phyloP scores from a whole-genome alignment of 1,140 invertebrate species.

The Drosophila kohkoa region DNA sequence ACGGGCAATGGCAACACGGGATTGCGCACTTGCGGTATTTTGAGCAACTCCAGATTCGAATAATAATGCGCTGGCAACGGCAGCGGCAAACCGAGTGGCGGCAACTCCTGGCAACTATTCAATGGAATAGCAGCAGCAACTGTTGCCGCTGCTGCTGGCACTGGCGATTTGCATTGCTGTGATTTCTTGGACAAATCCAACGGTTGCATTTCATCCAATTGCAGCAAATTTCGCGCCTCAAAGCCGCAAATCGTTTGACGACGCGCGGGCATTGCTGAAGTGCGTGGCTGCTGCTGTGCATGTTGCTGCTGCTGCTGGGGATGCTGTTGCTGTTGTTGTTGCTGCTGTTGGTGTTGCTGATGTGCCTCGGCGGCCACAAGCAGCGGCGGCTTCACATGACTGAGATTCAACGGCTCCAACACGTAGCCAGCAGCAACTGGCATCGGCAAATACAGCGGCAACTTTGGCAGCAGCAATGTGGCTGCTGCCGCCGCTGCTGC shows the following conservation, averaged over 20 bases:
- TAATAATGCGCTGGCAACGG: slow-evolving; percentile 65
- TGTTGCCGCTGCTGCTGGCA: slow-evolving; percentile 20
- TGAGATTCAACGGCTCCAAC: slow-evolving; percentile 70
- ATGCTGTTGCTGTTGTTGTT: slow-evolving; percentile 35
- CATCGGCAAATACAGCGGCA: slow-evolving; percentile 61
- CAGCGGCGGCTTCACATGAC: slow-evolving; percentile 45
- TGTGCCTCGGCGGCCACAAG: background rate
- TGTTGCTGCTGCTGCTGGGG: slow-evolving; percentile 15
- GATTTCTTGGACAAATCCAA: slow-evolving; percentile 76
- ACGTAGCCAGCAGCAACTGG: slow-evolving; percentile 29
- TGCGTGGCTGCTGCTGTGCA: slow-evolving; percentile 42
- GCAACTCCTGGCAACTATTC: background rate
- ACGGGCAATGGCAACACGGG: slow-evolving; percentile 42
- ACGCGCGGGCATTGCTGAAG: slow-evolving; percentile 56
- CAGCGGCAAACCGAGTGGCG: slow-evolving; percentile 6
- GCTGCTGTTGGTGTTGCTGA: slow-evolving; percentile 5
- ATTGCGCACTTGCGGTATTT: slow-evolving; percentile 78
- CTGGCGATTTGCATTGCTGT: background rate
- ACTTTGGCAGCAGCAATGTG: slow-evolving; percentile 52
- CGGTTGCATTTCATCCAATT: slow-evolving; percentile 75
- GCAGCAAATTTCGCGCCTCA: slow-evolving; percentile 67
- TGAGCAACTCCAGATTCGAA: slow-evolving; percentile 76
- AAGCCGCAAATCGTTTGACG: slow-evolving; percentile 81
- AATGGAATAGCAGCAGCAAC: background rate
- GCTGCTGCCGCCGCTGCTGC: slow-evolving; percentile 8